These are phyloP conservation scores for Gnathonemus longibarbis DNA, from an alignment of 2,113 vertebrate genomes.

Conservation along the genomic window DNA sequence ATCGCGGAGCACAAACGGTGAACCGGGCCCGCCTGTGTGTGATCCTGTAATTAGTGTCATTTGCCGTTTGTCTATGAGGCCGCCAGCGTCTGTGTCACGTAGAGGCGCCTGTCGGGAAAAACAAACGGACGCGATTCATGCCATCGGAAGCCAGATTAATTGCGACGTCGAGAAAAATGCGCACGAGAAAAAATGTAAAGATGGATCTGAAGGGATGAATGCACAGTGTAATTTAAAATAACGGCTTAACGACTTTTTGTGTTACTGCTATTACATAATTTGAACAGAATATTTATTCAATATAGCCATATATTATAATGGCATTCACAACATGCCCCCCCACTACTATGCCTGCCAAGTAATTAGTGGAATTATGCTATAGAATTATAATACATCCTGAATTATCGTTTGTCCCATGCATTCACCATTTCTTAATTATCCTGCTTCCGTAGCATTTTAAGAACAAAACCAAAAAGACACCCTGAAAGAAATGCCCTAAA, in stretches of 20 bases:
- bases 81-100: not conserved
- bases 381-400: not conserved
- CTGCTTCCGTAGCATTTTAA: not conserved
- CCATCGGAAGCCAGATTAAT: not conserved
- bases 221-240: not conserved
- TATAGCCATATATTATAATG: not conserved
- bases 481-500: not conserved
- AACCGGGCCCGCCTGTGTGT: not conserved
- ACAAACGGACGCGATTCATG: not conserved
- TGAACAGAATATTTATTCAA: not conserved
- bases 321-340: not conserved
- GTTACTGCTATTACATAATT: not conserved
- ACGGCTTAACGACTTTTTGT: not conserved
- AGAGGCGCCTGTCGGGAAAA: not conserved
- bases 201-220: not conserved
- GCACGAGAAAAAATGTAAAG: not conserved
- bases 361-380: not conserved
- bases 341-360: not conserved
- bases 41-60: not conserved
- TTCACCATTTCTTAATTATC: not conserved
- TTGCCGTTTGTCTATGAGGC: not conserved
- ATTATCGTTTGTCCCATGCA: not conserved
- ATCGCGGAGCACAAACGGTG: not conserved
- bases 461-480: not conserved
- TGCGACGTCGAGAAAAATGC: not conserved